Percentiles rank a stretch among this genome's conserved stretches.
Conservation (phyloP, 1,140 invertebrate genomes). For the Diachasmimorpha longicaudata region DNA sequence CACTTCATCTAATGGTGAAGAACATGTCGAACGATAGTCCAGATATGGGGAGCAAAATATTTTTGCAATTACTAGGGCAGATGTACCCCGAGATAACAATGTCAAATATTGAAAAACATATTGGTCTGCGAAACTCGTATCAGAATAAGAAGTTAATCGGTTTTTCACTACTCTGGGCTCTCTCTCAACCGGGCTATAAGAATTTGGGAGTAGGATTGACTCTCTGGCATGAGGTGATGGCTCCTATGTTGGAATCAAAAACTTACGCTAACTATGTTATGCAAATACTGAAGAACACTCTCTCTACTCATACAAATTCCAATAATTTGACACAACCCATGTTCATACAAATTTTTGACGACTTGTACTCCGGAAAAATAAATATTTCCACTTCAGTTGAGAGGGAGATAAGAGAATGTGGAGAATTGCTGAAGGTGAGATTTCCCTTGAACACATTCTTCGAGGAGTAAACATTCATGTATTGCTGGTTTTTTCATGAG, state of each 20-base stretch:
- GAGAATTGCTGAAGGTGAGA: slow-evolving; percentile 59
- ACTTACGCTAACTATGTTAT: slow-evolving; percentile 74
- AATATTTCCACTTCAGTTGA: slow-evolving; percentile 42
- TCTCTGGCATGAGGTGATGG: slow-evolving; percentile 83
- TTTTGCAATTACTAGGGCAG: slow-evolving; percentile 72
- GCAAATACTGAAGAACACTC: slow-evolving; percentile 72
- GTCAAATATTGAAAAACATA: slow-evolving; percentile 68
- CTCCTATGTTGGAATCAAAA: slow-evolving; percentile 76
- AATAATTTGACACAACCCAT: slow-evolving; percentile 55
- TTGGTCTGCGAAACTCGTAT: slow-evolving; percentile 74
- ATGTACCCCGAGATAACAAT: slow-evolving; percentile 69
- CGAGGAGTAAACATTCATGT: no score
- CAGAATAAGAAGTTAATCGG: slow-evolving; percentile 80
- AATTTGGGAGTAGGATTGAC: slow-evolving; percentile 75
- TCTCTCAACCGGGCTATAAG: slow-evolving; percentile 76
- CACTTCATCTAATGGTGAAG: slow-evolving; percentile 69
- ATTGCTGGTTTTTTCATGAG: neutral
- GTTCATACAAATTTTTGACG: slow-evolving; percentile 58
- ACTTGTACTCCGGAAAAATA: slow-evolving; percentile 51
- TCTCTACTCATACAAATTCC: slow-evolving; percentile 46
- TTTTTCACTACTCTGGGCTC: slow-evolving; percentile 77
- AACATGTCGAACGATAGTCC: slow-evolving; percentile 70
- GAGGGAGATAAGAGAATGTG: slow-evolving; percentile 47
- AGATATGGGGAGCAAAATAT: slow-evolving; percentile 73
- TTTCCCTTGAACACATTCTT: neutral